Conservation (phyloP, 2,888 invertebrate species). For the Dichetophora obliterata region DNA sequence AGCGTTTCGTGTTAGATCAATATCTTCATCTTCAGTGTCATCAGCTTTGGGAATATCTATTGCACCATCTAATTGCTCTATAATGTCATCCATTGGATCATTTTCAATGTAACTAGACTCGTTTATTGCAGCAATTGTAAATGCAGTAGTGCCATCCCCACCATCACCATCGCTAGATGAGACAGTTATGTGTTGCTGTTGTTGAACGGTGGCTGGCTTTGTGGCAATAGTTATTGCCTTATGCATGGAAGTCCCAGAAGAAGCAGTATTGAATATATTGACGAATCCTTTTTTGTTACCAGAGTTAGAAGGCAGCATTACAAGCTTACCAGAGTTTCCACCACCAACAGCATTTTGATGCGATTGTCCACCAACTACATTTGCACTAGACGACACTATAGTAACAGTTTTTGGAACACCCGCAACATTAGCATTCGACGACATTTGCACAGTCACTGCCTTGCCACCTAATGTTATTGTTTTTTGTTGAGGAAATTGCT, state of each 20-base stretch:
- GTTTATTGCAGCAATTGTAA: constrained; percentile 52
- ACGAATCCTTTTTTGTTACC: constrained; percentile 72
- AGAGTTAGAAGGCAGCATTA: constrained; percentile 67
- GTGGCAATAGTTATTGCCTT: constrained; percentile 60
- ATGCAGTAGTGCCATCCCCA: constrained; percentile 46
- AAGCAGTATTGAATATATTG: constrained; percentile 68
- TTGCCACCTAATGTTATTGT: constrained; percentile 79
- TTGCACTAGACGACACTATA: constrained; percentile 69
- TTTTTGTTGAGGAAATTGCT: constrained; percentile 69
- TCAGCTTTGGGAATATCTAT: constrained; percentile 50
- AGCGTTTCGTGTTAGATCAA: constrained; percentile 41
- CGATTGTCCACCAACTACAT: constrained; percentile 45
- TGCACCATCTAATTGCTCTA: constrained; percentile 66
- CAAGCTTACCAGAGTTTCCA: constrained; percentile 68
- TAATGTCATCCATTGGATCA: constrained; percentile 66
- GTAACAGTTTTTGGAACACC: constrained; percentile 76
- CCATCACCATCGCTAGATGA: constrained; percentile 41
- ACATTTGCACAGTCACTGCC: constrained; percentile 80
- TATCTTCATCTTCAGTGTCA: constrained; percentile 45
- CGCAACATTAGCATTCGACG: constrained; percentile 67
- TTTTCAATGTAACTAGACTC: constrained; percentile 55
- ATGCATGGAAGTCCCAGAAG: constrained; percentile 47
- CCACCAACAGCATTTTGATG: constrained; percentile 52
- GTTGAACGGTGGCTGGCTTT: constrained; percentile 46
- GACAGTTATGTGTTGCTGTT: constrained; percentile 46